These are phyloP conservation scores for Lemur catta DNA, from an alignment of 2,797 vertebrate species.

Conservation along the genomic window DNA sequence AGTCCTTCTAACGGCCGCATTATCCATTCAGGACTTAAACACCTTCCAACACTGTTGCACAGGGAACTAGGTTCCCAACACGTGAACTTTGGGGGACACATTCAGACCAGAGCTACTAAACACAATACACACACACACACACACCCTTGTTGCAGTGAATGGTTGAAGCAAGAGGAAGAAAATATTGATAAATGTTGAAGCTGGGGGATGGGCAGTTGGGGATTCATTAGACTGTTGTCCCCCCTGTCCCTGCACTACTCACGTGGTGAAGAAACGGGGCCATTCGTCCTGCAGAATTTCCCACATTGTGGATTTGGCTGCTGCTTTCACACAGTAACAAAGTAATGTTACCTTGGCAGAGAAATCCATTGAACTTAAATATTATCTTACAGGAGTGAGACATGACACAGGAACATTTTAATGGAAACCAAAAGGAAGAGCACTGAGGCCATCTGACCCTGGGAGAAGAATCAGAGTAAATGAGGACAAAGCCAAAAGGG, in stretches of 20 bases:
- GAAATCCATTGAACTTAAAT: background rate
- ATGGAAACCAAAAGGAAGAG: background rate
- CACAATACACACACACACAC: background rate
- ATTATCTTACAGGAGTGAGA: background rate
- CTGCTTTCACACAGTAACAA: background rate
- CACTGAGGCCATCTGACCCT: background rate
- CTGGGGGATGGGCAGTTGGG: background rate
- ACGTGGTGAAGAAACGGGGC: background rate
- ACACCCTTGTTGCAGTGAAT: background rate
- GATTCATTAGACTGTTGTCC: background rate
- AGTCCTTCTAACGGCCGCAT: background rate
- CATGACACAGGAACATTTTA: background rate
- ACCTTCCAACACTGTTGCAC: background rate
- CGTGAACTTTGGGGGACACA: background rate
- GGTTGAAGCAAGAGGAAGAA: background rate
- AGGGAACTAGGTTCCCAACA: background rate
- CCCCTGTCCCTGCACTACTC: background rate
- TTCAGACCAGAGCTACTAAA: background rate
- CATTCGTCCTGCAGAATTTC: background rate
- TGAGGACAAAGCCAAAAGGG: no score
- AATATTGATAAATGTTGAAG: background rate
- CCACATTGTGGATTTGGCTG: background rate
- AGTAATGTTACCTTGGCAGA: background rate
- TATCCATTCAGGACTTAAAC: background rate
- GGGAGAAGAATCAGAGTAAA: background rate